Conservation (phyloP, 1,140 invertebrate species). For the Lamellibrachia luymesi region DNA sequence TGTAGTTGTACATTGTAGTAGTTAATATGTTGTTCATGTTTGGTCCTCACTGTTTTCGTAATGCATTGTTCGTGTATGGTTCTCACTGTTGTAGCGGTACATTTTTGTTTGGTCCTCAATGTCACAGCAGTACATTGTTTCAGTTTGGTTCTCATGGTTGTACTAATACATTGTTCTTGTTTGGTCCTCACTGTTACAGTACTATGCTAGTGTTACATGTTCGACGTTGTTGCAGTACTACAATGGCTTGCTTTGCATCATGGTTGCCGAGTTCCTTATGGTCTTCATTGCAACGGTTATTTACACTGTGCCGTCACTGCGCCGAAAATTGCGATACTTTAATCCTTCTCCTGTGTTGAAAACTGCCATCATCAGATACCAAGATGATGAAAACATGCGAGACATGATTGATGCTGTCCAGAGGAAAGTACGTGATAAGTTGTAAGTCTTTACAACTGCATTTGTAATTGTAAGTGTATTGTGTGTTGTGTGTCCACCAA, state of each 20-base stretch:
- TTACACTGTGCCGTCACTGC: background rate
- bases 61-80: too few relatives aligned
- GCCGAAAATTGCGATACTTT: background rate
- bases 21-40: too few relatives aligned
- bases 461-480: background rate
- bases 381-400: conserved; percentile 86
- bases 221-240: background rate
- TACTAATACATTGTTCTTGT: too few relatives aligned
- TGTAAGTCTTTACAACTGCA: background rate
- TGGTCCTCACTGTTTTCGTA: too few relatives aligned
- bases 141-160: too few relatives aligned
- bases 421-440: conserved; percentile 68
- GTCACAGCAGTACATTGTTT: too few relatives aligned
- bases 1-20: too few relatives aligned
- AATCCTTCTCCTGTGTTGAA: conserved; percentile 78
- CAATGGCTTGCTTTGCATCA: background rate
- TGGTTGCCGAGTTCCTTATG: background rate
- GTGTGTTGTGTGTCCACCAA: too few relatives aligned
- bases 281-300: background rate
- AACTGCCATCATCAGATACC: conserved; percentile 83
- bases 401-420: conserved; percentile 93
- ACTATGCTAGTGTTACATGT: background rate
- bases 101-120: too few relatives aligned
- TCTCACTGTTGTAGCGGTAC: too few relatives aligned
- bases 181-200: background rate